Base-by-base conservation (phyloP, 2,113 vertebrate species). In the Pungitius pungitius region DNA sequence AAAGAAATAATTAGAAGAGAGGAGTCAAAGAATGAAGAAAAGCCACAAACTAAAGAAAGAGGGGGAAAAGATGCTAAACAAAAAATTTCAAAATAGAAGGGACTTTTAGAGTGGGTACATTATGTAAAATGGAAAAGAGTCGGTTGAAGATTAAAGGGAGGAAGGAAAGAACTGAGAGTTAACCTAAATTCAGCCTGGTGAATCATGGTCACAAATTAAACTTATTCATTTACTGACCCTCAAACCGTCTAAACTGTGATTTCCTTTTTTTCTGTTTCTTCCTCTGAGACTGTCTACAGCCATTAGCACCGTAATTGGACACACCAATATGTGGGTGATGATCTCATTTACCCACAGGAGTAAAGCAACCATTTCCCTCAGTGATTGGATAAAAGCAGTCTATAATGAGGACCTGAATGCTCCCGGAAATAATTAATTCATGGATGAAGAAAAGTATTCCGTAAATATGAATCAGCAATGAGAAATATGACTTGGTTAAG, bases 141-240 rank as follows among this genome's bases (percentile, higher is more conserved):
- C 20, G 43, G 37, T 30, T 20, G 17, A 64, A 69, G 47, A 27
- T 8, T 47, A 51, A 26, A 8, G 13, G 47, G 43, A 39, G 11
- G 24, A 55, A 47, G 33, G 30, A 13, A 61, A 43, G 55, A 68
- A 75, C 24, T 33, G 26, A 67, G 17, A 58, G 54, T 18, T 43
- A 52, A 69, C 51, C 35, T 60, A n/a, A 54, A 80, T 52, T 18
- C 49, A 64, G 30, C 42, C 61, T 39, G 37, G 39, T 82, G 72
- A 82, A 68, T 85, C 82, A 77, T 40, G 2, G n/a, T 37, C 40
- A 49, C 55, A 42, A 73, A 77, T 72, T 72, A 35, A 72, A 69
- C 14, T 0, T 58, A 37, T 83, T 63, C 77, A 78, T 47, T 66
- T 33, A 65, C 59, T 62, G 9, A 74, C 61, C 58, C 65, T 67